These are phyloP conservation scores for Epistrophe eligans DNA, from an alignment of 2,888 invertebrate species.

Conservation along the genomic window DNA sequence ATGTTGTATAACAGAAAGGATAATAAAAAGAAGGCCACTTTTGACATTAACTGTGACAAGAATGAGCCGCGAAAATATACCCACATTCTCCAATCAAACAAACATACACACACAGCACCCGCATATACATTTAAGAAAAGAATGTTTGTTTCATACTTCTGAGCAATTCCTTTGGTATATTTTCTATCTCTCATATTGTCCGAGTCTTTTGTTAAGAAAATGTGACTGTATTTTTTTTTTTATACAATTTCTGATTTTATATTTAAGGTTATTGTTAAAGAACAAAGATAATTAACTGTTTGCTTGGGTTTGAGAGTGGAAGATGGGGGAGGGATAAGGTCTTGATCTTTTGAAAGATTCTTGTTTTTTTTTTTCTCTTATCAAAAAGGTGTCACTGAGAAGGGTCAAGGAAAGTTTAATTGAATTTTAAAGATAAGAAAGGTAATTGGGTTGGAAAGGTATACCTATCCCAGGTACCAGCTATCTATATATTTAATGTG, in stretches of 20 bases:
- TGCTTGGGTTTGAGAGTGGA: neutral
- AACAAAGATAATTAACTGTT: slow-evolving; percentile 42
- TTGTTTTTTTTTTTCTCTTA: slow-evolving; percentile 4
- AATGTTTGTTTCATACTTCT: slow-evolving; percentile 26
- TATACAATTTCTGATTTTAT: neutral
- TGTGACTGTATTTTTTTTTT: slow-evolving; percentile 7
- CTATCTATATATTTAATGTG: slow-evolving; percentile 3
- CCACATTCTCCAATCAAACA: neutral
- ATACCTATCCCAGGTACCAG: neutral
- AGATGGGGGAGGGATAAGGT: neutral
- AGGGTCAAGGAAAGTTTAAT: slow-evolving; percentile 69
- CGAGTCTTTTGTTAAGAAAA: slow-evolving; percentile 30
- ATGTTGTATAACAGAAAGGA: neutral
- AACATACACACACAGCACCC: neutral
- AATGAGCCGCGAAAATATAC: slow-evolving; percentile 25
- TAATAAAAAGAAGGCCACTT: slow-evolving; percentile 62
- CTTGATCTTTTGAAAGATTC: slow-evolving; percentile 31
- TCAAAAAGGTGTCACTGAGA: slow-evolving; percentile 49
- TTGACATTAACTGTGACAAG: slow-evolving; percentile 51
- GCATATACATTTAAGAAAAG: neutral
- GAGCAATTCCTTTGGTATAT: neutral
- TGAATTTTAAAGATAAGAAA: slow-evolving; percentile 63
- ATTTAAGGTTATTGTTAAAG: slow-evolving; percentile 40
- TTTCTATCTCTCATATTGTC: slow-evolving; percentile 26
- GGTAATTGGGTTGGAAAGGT: slow-evolving; percentile 52